Evolutionary conservation across 2,113 vertebrate genomes (phyloP).

Genomic region (Pelecanoides urinatrix): DNA sequence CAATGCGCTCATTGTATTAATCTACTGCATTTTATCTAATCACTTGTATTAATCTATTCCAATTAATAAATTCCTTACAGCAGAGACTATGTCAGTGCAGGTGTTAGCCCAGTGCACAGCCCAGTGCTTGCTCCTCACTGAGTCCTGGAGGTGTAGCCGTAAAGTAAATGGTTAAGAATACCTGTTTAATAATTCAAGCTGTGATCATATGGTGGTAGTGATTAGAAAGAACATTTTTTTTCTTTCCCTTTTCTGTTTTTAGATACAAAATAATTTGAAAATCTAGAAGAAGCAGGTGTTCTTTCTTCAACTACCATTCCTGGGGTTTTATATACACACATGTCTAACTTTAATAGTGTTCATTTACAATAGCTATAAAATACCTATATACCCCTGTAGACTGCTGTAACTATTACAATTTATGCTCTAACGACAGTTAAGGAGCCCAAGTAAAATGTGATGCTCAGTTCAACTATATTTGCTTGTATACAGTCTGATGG

Average conservation of each 20-base stretch:
- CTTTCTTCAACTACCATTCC: slow-evolving; percentile 58
- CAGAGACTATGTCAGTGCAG: background rate
- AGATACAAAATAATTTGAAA: slow-evolving; percentile 35
- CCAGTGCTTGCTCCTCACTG: background rate
- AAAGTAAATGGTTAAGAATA: background rate
- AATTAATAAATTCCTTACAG: background rate
- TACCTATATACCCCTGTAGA: slow-evolving; percentile 49
- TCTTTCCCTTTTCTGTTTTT: slow-evolving; percentile 29
- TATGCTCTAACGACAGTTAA: slow-evolving; percentile 73
- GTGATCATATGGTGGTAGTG: background rate
- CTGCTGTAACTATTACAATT: slow-evolving; percentile 66
- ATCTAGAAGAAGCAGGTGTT: slow-evolving; percentile 57
- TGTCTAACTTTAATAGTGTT: slow-evolving; percentile 66
- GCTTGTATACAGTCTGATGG: slow-evolving; percentile 57
- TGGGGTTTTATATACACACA: slow-evolving; percentile 68
- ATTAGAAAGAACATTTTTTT: slow-evolving; percentile 4
- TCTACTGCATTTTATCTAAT: background rate
- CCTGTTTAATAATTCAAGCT: background rate
- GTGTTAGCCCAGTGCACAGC: background rate
- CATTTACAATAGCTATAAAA: slow-evolving; percentile 75
- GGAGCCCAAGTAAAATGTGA: slow-evolving; percentile 59
- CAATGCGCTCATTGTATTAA: background rate
- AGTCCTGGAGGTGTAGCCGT: background rate
- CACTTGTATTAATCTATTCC: background rate
- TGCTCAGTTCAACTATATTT: slow-evolving; percentile 56